Percentiles rank a stretch among this genome's conserved stretches.
Evolutionary conservation across 2,888 invertebrate species (phyloP).

Genomic region (Molanna angustata): DNA sequence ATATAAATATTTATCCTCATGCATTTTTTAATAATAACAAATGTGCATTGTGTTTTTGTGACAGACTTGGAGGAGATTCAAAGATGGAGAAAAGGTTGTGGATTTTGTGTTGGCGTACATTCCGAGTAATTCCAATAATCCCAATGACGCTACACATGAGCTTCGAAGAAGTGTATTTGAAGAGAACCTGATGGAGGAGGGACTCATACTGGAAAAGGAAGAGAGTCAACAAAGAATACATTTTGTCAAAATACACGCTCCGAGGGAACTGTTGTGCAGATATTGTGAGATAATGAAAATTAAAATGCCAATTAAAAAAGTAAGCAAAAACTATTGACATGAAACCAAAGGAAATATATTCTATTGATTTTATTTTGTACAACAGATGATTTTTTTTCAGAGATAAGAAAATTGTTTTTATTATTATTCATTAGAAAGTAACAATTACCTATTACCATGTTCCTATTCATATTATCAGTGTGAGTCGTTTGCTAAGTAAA

Average conservation of each 20-base stretch:
- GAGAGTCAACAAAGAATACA: conserved; percentile 59
- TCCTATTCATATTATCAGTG: too few species aligned
- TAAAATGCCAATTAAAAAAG: conserved; percentile 72
- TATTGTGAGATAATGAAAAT: conserved; percentile 77
- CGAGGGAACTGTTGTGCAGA: conserved; percentile 64
- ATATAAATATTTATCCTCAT: too few species aligned
- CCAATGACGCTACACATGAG: conserved; percentile 40
- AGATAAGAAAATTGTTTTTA: background rate
- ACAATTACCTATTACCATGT: too few species aligned
- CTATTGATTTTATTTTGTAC: background rate
- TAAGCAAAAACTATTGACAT: too few species aligned
- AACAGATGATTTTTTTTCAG: background rate
- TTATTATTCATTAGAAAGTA: background rate
- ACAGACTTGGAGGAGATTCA: conserved; percentile 54
- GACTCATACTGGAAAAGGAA: conserved; percentile 60
- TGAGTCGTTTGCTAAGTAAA: too few species aligned
- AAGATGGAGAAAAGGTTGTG: conserved; percentile 51
- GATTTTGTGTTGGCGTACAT: conserved; percentile 63
- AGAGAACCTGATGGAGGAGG: conserved; percentile 58
- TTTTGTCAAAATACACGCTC: conserved; percentile 73
- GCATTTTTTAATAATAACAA: too few species aligned
- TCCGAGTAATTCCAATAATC: conserved; percentile 41
- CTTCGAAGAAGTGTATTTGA: conserved; percentile 58
- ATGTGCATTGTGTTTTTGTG: conserved; percentile 25
- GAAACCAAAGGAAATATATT: too few species aligned